phyloP scores from a whole-genome alignment of 2,888 invertebrate species.

The Vesta saturnalis region DNA sequence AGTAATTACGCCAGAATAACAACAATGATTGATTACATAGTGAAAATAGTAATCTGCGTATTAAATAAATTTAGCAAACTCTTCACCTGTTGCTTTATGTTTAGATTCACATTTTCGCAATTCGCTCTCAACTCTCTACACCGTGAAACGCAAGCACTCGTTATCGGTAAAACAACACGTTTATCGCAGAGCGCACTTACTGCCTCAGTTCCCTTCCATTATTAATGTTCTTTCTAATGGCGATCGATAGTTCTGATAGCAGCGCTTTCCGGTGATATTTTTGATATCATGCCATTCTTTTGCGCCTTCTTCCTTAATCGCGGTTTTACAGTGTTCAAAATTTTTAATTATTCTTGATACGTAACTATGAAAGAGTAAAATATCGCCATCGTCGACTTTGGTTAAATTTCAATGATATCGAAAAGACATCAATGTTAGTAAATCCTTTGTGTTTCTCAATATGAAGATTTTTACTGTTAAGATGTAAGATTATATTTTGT shows the following conservation, averaged over 20 bases:
- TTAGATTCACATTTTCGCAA: conserved; percentile 34
- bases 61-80: conserved; percentile 9
- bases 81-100: conserved; percentile 38
- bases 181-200: conserved; percentile 39
- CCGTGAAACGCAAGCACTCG: conserved; percentile 38
- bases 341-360: conserved; percentile 4
- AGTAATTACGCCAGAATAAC: background rate
- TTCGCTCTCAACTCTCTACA: conserved; percentile 22
- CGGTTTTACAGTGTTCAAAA: background rate
- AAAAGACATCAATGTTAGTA: background rate
- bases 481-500: background rate
- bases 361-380: background rate
- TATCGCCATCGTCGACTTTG: background rate
- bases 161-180: conserved; percentile 39
- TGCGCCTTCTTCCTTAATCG: conserved; percentile 3
- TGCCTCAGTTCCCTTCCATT: conserved; percentile 39
- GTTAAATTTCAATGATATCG: background rate
- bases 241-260: conserved; percentile 39
- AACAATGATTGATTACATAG: background rate
- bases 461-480: background rate
- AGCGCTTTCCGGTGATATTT: conserved; percentile 34
- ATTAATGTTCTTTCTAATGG: conserved; percentile 39
- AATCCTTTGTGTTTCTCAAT: background rate
- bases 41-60: conserved; percentile 9
- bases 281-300: conserved; percentile 31